Evolutionary conservation across 2,888 invertebrate species (phyloP), one percentile per base, ranked within the genome.

Genomic region (Diaprepes abbreviatus): DNA sequence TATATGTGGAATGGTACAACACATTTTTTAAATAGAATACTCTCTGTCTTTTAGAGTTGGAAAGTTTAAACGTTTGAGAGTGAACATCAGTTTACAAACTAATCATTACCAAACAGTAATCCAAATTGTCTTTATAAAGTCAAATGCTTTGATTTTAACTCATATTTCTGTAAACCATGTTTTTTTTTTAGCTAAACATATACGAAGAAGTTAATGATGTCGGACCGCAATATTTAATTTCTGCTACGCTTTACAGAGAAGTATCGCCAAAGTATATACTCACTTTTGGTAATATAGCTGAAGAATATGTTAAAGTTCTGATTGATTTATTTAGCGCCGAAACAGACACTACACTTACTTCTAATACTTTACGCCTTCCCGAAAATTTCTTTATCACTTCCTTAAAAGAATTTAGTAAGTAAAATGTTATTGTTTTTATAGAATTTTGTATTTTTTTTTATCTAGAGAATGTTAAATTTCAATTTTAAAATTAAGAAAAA

Each of bases 191-290:
- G 62, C 31, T 64, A 77, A 91, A 87, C 79, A 84, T 92, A 54
- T 86, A 93, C 77, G 88, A 91, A 72, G 93, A 93, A 82, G 87
- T 89, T 69, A 83, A 87, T 14, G 93, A 93, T 80, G 85, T 88
- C 0, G 84, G 85, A 0, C 89, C 91, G 0, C 88, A 89, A 75
- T 90, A 89, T 81, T 84, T 85, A 64, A 85, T 90, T 73, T 87
- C 90, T 45, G 84, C 85, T 33, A 86, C 85, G 60, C 78, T 92
- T 7, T 89, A 86, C 79, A 85, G 86, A 3, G 90, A 91, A 82
- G 86, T 89, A 12, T 85, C 87, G 16, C 91, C 92, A 0, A 84
- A 84, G 70, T 86, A 85, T 76, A 79, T 89, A 3, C 78, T 91
- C 3, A 82, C 88, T 31, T 87, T 89, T 16, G 88, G 88, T 10